phyloP scores from a whole-genome alignment of 2,888 invertebrate genomes.

The Tolmerus cingulatus region DNA sequence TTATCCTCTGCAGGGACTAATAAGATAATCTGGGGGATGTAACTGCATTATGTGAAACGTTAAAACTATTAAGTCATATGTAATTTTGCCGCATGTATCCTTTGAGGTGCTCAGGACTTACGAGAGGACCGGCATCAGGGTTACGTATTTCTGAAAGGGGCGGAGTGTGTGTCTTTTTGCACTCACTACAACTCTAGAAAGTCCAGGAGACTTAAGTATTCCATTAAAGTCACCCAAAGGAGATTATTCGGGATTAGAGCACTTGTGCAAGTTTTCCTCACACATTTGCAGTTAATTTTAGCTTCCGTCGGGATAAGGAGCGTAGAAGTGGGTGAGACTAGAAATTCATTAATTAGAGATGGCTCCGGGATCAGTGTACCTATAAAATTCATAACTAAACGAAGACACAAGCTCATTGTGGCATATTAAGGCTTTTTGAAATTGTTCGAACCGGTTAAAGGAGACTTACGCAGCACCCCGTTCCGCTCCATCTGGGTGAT shows the following conservation, averaged over 20 bases:
- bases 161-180: neutral
- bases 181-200: neutral
- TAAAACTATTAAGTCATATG: conserved; percentile 50
- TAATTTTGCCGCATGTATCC: conserved; percentile 32
- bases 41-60: conserved; percentile 56
- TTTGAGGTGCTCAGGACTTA: neutral
- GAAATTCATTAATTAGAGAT: conserved; percentile 19
- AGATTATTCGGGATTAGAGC: conserved; percentile 44
- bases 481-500: neutral
- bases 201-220: conserved; percentile 42
- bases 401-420: conserved; percentile 12
- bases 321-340: neutral
- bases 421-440: conserved; percentile 12
- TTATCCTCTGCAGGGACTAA: conserved; percentile 51
- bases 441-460: neutral
- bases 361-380: neutral
- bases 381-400: conserved; percentile 3
- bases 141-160: neutral
- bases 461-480: neutral
- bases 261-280: conserved; percentile 32
- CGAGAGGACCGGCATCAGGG: neutral
- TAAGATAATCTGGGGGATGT: conserved; percentile 60
- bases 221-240: conserved; percentile 48
- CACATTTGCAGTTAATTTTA: conserved; percentile 28
- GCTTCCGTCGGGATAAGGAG: neutral